Percentiles rank a stretch among this genome's conserved stretches.
Conservation (phyloP, 2,888 invertebrate species). For the Panzeria rudis region DNA sequence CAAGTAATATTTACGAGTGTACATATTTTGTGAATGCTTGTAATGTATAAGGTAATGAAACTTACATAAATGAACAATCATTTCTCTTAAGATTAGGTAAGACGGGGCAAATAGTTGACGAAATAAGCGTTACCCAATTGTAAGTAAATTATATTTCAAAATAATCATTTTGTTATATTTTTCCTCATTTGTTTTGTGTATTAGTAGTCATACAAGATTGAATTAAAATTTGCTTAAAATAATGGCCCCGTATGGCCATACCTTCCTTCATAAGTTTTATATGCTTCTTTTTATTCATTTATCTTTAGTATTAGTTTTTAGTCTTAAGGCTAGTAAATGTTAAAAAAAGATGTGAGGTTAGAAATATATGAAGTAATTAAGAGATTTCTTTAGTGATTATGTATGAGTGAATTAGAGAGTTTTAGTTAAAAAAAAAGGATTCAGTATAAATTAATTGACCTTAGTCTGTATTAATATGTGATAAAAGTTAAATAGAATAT, state of each 20-base stretch:
- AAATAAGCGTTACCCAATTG: background rate
- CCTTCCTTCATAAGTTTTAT: background rate
- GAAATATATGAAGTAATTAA: conserved; percentile 27
- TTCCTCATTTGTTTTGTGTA: background rate
- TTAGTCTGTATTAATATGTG: background rate
- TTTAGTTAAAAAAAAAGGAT: too few species aligned
- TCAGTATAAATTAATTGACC: background rate
- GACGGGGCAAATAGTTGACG: background rate
- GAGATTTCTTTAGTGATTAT: background rate
- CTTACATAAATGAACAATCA: conserved; percentile 60
- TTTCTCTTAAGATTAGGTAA: background rate
- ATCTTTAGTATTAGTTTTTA: conserved; percentile 8
- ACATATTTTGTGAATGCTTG: background rate
- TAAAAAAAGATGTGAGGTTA: conserved; percentile 25
- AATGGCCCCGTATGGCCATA: background rate
- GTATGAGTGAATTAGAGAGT: background rate
- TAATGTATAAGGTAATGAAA: conserved; percentile 18
- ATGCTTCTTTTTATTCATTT: background rate
- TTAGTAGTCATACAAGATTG: background rate
- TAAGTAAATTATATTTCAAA: background rate
- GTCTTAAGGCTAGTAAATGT: conserved; percentile 37
- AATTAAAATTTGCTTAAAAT: background rate
- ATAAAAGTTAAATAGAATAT: background rate
- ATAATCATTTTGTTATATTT: background rate
- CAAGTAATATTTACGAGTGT: conserved; percentile 22